Evolutionary conservation across 2,888 invertebrate genomes (phyloP).

Genomic region (Cerastis leucographa): DNA sequence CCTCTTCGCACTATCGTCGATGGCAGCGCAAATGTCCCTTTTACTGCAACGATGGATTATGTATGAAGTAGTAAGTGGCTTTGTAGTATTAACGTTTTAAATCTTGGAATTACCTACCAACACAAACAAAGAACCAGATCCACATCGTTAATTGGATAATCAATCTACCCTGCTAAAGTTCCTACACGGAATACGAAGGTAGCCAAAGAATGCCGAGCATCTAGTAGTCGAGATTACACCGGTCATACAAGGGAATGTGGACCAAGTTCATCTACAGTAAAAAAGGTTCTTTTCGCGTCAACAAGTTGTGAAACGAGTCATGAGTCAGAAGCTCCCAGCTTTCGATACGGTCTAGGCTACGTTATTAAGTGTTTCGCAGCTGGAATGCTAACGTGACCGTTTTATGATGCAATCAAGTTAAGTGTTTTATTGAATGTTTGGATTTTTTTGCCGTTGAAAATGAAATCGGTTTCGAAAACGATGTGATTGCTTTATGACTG

Average conservation of each 20-base stretch:
- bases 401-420: slow-evolving; percentile 30
- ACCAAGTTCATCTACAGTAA: slow-evolving; percentile 60
- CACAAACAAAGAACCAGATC: slow-evolving; percentile 43
- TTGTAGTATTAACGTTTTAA: slow-evolving; percentile 4
- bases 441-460: slow-evolving; percentile 15
- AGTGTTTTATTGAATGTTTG: slow-evolving; percentile 44
- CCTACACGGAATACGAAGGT: slow-evolving; percentile 39
- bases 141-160: slow-evolving; percentile 57
- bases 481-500: slow-evolving; percentile 20
- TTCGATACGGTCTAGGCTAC: slow-evolving; percentile 58
- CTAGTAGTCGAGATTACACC: slow-evolving; percentile 55
- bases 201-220: slow-evolving; percentile 41
- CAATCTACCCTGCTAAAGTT: slow-evolving; percentile 36
- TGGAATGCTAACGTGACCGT: slow-evolving; percentile 29
- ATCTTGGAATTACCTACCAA: not conserved
- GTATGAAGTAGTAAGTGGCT: not conserved
- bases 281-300: slow-evolving; percentile 50
- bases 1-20: not conserved
- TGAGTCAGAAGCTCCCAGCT: slow-evolving; percentile 59
- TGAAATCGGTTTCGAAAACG: slow-evolving; percentile 6
- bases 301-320: slow-evolving; percentile 50
- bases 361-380: slow-evolving; percentile 38
- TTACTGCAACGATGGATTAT: not conserved
- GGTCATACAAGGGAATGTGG: slow-evolving; percentile 54
- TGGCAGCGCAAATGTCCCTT: not conserved